These are phyloP conservation scores for Dynastes tityus DNA, from an alignment of 2,888 invertebrate species.

Conservation along the genomic window DNA sequence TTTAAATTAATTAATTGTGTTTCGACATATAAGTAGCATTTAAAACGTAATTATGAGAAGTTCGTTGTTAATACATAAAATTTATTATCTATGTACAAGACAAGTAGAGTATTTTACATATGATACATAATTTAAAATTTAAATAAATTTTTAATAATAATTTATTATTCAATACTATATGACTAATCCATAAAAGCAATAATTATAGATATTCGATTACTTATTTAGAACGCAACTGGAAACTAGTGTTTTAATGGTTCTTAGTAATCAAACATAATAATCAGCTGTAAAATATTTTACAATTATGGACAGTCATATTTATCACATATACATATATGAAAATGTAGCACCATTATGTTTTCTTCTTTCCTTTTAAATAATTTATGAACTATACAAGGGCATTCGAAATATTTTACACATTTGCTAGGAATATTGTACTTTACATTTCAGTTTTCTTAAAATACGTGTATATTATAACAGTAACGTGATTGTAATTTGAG, in stretches of 20 bases:
- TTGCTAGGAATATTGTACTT: slow-evolving; percentile 51
- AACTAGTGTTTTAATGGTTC: background rate
- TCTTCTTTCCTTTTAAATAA: slow-evolving; percentile 48
- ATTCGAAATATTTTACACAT: slow-evolving; percentile 49
- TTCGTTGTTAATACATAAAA: slow-evolving; percentile 48
- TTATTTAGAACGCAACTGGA: background rate
- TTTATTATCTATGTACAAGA: slow-evolving; percentile 48
- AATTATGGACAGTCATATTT: slow-evolving; percentile 59
- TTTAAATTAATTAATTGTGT: slow-evolving; percentile 25
- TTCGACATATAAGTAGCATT: slow-evolving; percentile 36
- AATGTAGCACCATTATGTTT: slow-evolving; percentile 59
- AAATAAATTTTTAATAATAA: slow-evolving; percentile 58
- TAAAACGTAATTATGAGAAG: slow-evolving; percentile 34
- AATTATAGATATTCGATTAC: slow-evolving; percentile 9
- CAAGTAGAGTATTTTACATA: slow-evolving; percentile 58
- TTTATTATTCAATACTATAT: slow-evolving; percentile 58
- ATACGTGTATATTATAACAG: slow-evolving; percentile 41
- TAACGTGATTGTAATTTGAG: slow-evolving; percentile 47
- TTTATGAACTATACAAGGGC: slow-evolving; percentile 49
- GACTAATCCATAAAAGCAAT: slow-evolving; percentile 52
- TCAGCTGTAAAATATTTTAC: slow-evolving; percentile 30
- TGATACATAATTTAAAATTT: slow-evolving; percentile 58
- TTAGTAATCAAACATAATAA: slow-evolving; percentile 2
- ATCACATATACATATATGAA: slow-evolving; percentile 58
- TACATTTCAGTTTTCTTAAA: slow-evolving; percentile 49